phyloP scores from a whole-genome alignment of 2,113 vertebrate genomes.

The Phylloscopus trochiloides region DNA sequence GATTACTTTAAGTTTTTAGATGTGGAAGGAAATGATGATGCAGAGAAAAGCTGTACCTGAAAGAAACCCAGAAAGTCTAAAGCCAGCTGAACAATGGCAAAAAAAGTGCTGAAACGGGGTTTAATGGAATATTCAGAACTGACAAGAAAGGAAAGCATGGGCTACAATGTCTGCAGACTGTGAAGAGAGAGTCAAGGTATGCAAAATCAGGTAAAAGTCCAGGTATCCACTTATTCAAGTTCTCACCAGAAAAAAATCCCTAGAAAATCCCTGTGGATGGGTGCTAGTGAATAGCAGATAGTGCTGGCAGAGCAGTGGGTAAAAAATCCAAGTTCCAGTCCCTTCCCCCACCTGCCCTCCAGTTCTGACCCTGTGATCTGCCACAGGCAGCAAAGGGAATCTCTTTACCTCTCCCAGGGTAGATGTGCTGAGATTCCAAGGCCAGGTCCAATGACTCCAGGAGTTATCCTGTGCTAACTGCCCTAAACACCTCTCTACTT shows the following conservation, averaged over 20 bases:
- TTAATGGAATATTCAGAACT: background rate
- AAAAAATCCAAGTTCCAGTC: background rate
- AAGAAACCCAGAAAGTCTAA: background rate
- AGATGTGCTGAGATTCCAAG: background rate
- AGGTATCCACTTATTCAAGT: background rate
- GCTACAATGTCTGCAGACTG: background rate
- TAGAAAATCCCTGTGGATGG: background rate
- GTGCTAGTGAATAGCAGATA: background rate
- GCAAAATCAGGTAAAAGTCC: background rate
- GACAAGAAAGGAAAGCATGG: background rate
- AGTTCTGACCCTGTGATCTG: background rate
- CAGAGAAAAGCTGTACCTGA: background rate
- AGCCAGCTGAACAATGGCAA: background rate
- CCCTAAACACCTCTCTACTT: background rate
- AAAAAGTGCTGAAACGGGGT: background rate
- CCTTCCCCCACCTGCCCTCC: background rate
- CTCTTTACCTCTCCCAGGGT: background rate
- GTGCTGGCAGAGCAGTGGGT: background rate
- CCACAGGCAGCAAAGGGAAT: background rate
- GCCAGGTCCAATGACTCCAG: accelerated
- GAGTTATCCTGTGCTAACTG: background rate
- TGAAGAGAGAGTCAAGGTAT: accelerated
- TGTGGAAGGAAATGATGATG: background rate
- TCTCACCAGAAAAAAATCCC: background rate
- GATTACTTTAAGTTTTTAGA: background rate